Evolutionary conservation across 2,888 invertebrate genomes (phyloP).

Genomic region (Leptinotarsa peninsularis): DNA sequence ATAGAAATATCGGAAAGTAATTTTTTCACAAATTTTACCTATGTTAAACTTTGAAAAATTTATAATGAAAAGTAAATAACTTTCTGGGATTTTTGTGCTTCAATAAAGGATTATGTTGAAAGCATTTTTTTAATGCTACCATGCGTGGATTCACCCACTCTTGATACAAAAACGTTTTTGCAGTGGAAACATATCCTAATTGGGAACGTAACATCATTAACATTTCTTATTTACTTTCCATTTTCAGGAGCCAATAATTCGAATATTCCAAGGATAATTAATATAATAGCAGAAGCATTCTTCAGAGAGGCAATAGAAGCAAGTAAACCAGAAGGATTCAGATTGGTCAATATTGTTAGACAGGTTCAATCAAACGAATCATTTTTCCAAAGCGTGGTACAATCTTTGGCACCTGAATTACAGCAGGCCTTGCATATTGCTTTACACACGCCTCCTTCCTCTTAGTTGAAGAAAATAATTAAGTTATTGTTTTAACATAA

Average conservation of each 20-base stretch:
- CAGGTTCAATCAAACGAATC: constrained; percentile 81
- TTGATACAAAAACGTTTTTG: too few relatives aligned
- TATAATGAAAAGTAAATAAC: too few relatives aligned
- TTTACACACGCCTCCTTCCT: constrained; percentile 64
- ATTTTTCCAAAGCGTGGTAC: constrained; percentile 64
- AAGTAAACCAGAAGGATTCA: constrained; percentile 78
- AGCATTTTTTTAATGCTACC: too few relatives aligned
- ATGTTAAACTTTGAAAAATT: too few relatives aligned
- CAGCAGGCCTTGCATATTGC: constrained; percentile 86
- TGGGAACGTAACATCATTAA: background rate
- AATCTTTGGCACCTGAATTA: constrained; percentile 81
- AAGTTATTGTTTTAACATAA: constrained; percentile 43
- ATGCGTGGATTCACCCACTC: too few relatives aligned
- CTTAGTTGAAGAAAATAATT: constrained; percentile 40
- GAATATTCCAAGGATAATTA: constrained; percentile 89
- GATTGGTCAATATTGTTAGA: constrained; percentile 86
- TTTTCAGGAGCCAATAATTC: constrained; percentile 81
- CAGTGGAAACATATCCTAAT: too few relatives aligned
- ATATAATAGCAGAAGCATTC: constrained; percentile 92
- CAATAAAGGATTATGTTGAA: too few relatives aligned
- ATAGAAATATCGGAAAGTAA: too few relatives aligned
- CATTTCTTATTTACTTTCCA: background rate
- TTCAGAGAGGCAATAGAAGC: constrained; percentile 83
- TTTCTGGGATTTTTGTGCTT: too few relatives aligned
- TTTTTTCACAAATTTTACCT: too few relatives aligned